Evolutionary conservation across 1,140 invertebrate genomes (phyloP).

Genomic region (Calycopis cecrops): DNA sequence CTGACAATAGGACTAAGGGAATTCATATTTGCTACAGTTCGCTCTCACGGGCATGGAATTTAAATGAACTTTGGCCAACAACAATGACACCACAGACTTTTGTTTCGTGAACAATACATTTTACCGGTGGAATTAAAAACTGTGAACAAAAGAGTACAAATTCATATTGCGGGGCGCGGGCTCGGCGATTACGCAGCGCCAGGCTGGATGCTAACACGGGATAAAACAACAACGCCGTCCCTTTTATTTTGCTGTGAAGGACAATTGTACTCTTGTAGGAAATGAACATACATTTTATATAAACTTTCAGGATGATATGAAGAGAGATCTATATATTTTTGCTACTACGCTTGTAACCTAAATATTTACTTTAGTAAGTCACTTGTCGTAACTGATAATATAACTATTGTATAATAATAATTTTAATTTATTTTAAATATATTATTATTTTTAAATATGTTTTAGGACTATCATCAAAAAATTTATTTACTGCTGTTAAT

Average conservation of each 20-base stretch:
- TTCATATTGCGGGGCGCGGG: constrained; percentile 61
- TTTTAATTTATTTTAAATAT: no score
- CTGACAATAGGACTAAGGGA: constrained; percentile 63
- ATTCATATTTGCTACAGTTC: constrained; percentile 70
- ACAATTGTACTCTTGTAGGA: constrained; percentile 25
- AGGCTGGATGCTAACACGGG: constrained; percentile 27
- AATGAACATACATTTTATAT: constrained; percentile 17
- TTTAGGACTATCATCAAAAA: no score
- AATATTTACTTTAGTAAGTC: no score
- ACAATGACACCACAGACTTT: constrained; percentile 68
- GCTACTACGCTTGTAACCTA: no score
- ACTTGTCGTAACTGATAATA: no score
- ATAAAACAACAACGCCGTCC: constrained; percentile 25
- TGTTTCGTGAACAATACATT: constrained; percentile 69
- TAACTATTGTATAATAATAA: no score
- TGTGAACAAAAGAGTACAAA: constrained; percentile 67
- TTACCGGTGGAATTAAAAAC: constrained; percentile 68
- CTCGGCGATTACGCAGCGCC: constrained; percentile 39
- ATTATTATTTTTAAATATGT: no score
- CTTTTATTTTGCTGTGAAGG: constrained; percentile 30
- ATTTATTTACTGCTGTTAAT: no score
- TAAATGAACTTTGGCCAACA: constrained; percentile 71
- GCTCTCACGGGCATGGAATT: constrained; percentile 64
- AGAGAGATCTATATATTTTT: no score
- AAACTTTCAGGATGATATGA: background rate